phyloP scores from a whole-genome alignment of 1,140 invertebrate genomes.

The Nasonia giraulti region DNA sequence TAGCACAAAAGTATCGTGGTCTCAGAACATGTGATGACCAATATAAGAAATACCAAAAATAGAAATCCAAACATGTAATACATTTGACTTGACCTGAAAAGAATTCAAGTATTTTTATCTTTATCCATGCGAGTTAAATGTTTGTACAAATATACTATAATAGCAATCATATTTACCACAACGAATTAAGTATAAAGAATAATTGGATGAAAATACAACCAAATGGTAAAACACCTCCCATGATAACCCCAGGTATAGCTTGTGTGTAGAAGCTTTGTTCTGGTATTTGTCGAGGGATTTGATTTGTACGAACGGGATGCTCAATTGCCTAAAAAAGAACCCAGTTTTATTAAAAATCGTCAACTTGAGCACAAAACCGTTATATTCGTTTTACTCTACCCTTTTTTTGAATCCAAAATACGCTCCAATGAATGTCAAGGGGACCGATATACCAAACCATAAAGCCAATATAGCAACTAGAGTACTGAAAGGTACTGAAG shows the following conservation, averaged over 20 bases:
- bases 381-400: constrained; percentile 76
- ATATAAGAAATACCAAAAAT: constrained; percentile 97
- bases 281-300: constrained; percentile 98
- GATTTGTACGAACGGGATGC: constrained; percentile 98
- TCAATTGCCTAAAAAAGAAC: constrained; percentile 85
- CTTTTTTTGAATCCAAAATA: constrained; percentile 98
- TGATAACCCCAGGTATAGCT: constrained; percentile 92
- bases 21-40: constrained; percentile 98
- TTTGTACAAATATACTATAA: constrained; percentile 2
- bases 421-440: constrained; percentile 97
- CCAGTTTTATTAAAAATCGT: constrained; percentile 5
- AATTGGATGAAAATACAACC: constrained; percentile 99
- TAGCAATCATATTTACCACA: constrained; percentile 83
- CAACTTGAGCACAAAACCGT: neutral
- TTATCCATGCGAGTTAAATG: neutral
- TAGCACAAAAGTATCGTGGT: constrained; percentile 98
- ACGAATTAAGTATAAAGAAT: constrained; percentile 98
- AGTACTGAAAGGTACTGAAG: constrained; percentile 97
- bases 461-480: constrained; percentile 95
- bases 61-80: constrained; percentile 99
- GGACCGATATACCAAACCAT: constrained; percentile 99
- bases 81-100: constrained; percentile 85
- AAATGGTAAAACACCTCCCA: constrained; percentile 99
- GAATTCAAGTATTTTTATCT: constrained; percentile 9
- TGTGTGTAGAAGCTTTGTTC: constrained; percentile 98